Conservation (phyloP, 2,113 vertebrate genomes). For the Acanthisitta chloris region DNA sequence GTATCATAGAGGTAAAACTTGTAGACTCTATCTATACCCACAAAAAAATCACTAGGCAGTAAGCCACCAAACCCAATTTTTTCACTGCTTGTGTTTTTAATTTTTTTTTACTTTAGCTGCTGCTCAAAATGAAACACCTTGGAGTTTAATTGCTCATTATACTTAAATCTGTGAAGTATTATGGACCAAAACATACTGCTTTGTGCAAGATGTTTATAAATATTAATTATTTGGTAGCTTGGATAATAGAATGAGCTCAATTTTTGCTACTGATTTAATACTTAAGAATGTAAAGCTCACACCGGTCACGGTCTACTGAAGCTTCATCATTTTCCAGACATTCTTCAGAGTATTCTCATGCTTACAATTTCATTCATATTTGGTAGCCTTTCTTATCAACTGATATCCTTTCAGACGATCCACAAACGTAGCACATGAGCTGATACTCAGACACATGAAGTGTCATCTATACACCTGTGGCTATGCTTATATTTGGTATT, state of each 20-base stretch:
- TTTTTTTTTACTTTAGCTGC: slow-evolving; percentile 58
- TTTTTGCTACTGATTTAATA: not conserved
- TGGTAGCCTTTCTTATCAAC: not conserved
- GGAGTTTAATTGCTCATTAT: slow-evolving; percentile 68
- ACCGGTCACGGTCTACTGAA: not conserved
- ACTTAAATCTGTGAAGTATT: slow-evolving; percentile 44
- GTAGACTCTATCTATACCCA: slow-evolving; percentile 24
- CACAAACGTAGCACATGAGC: not conserved
- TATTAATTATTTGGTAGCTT: slow-evolving; percentile 17
- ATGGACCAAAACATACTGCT: slow-evolving; percentile 34
- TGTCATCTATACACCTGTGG: not conserved
- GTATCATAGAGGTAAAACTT: slow-evolving; percentile 41
- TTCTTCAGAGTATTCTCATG: not conserved
- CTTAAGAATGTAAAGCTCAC: not conserved
- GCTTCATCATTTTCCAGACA: not conserved
- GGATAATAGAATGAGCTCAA: not conserved
- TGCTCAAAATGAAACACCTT: slow-evolving; percentile 48
- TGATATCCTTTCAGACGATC: not conserved
- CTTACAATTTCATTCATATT: not conserved
- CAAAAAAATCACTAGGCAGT: slow-evolving; percentile 51
- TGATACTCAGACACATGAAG: not conserved
- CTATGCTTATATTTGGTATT: not conserved
- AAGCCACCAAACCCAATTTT: slow-evolving; percentile 42
- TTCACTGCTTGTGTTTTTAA: slow-evolving; percentile 32
- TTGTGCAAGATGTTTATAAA: slow-evolving; percentile 33